These are phyloP conservation scores for Acleris laterana DNA, from an alignment of 2,888 invertebrate species.

Conservation along the genomic window DNA sequence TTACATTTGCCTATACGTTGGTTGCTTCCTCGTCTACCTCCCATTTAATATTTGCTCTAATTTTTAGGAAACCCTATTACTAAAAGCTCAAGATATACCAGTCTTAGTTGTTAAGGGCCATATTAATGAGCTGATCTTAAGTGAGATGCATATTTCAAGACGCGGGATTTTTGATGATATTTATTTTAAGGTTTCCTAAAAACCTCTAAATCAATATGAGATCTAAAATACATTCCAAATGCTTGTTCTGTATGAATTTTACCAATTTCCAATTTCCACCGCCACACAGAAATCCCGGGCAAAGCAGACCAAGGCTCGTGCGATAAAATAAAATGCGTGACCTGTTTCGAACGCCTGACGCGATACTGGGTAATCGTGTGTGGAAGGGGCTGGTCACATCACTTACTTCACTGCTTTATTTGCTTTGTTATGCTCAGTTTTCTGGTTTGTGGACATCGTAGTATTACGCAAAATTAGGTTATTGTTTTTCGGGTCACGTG, in stretches of 20 bases:
- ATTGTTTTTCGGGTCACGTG: background rate
- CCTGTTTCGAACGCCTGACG: conserved; percentile 25
- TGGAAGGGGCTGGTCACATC: conserved; percentile 19
- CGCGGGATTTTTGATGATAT: too few species aligned
- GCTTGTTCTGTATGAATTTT: background rate
- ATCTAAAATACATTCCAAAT: background rate
- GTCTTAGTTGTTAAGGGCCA: too few species aligned
- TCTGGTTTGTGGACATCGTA: background rate
- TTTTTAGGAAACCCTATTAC: too few species aligned
- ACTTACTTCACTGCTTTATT: conserved; percentile 30
- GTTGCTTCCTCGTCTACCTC: conserved; percentile 4
- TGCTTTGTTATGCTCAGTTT: background rate
- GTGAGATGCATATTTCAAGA: too few species aligned
- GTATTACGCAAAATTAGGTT: background rate
- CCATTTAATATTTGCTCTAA: background rate
- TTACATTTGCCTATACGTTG: conserved; percentile 17
- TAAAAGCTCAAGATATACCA: too few species aligned
- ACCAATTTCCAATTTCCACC: background rate
- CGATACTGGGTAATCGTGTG: conserved; percentile 20
- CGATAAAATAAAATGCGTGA: conserved; percentile 34
- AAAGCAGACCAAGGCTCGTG: conserved; percentile 3
- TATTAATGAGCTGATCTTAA: too few species aligned
- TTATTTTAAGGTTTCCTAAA: too few species aligned
- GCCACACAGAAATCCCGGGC: conserved; percentile 1
- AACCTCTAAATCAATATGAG: too few species aligned